Evolutionary conservation across 2,113 vertebrate species (phyloP).

Genomic region (Micromys minutus): DNA sequence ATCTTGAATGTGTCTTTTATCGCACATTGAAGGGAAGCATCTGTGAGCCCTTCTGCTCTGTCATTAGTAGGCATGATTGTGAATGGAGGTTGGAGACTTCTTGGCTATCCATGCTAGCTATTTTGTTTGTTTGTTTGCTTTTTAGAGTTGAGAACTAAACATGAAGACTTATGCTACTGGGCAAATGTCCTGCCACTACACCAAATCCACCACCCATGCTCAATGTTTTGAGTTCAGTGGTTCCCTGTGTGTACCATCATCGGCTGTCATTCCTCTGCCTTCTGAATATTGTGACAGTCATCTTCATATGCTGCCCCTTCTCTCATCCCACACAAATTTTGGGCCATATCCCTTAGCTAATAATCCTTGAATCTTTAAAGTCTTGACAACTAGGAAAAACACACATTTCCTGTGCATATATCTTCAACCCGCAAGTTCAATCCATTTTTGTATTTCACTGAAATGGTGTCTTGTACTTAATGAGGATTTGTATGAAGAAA

Average conservation of each 20-base stretch:
- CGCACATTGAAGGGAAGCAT: neutral
- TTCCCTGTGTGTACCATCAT: too few species aligned
- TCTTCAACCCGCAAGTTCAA: neutral
- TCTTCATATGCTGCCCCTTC: neutral
- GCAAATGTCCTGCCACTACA: too few species aligned
- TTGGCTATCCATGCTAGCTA: neutral
- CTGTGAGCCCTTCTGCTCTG: neutral
- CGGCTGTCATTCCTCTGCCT: neutral
- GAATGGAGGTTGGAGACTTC: neutral
- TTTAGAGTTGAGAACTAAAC: neutral
- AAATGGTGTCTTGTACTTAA: neutral
- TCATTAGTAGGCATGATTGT: neutral
- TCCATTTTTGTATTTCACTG: neutral
- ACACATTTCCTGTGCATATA: neutral
- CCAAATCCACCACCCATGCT: too few species aligned
- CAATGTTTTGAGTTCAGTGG: neutral
- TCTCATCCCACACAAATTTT: neutral
- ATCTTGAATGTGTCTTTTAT: neutral
- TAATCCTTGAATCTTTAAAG: neutral
- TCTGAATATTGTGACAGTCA: neutral
- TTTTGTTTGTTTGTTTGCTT: neutral
- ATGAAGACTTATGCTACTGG: neutral
- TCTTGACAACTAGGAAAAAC: neutral
- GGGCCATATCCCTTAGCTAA: neutral
- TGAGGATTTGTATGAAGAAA: constrained; percentile 20